phyloP scores from a whole-genome alignment of 2,888 invertebrate species.

The Harmothoe impar region DNA sequence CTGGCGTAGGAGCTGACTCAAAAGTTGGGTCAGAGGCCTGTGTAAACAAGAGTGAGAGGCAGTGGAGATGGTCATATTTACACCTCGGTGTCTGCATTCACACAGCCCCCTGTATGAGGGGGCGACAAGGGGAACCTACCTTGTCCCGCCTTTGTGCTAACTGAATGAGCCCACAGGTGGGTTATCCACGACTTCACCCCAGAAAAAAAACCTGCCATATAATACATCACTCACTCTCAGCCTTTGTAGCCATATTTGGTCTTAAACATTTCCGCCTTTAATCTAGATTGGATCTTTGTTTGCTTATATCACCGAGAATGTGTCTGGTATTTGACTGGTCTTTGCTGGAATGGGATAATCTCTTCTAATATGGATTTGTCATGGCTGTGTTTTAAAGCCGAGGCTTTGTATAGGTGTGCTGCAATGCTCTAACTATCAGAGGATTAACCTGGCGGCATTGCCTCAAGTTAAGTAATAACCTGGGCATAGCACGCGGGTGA shows the following conservation, averaged over 20 bases:
- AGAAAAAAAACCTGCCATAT: not conserved
- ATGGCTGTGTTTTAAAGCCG: not conserved
- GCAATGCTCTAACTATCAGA: conserved; percentile 4
- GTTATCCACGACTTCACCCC: not conserved
- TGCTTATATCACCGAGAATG: too few species aligned
- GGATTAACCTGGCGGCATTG: not conserved
- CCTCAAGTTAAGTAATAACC: conserved; percentile 4
- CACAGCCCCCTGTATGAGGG: not conserved
- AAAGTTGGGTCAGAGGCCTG: conserved; percentile 39
- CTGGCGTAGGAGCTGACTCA: not conserved
- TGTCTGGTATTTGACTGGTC: too few species aligned
- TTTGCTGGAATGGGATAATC: too few species aligned
- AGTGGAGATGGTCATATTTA: conserved; percentile 20
- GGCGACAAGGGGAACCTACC: not conserved
- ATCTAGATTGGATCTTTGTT: not conserved
- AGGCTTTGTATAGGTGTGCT: not conserved
- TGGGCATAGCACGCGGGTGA: not conserved
- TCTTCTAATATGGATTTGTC: too few species aligned
- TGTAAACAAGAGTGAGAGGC: conserved; percentile 12
- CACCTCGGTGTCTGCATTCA: conserved; percentile 7
- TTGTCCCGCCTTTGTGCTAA: not conserved
- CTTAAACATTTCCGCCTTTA: not conserved
- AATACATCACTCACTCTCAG: not conserved
- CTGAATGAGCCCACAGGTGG: conserved; percentile 20
- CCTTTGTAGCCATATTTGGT: conserved; percentile 14